Evolutionary conservation across 2,888 invertebrate species (phyloP), one percentile per base, ranked within the genome.

Genomic region (Pterostichus madidus): DNA sequence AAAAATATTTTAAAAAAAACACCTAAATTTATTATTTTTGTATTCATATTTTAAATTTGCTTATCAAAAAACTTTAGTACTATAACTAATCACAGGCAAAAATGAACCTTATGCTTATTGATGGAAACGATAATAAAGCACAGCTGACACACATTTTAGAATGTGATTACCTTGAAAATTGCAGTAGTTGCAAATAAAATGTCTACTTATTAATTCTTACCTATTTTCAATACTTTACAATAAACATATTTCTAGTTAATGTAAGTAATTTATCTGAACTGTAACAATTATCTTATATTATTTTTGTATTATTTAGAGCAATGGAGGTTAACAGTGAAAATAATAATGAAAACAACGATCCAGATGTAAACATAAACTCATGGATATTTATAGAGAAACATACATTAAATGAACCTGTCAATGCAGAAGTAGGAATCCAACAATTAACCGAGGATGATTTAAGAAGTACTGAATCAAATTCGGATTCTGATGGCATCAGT

Each of bases 401-500:
- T 39, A 31, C 71, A 5, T 24, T 56, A 31, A 44, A 81, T 59
- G 31, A 59, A 75, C 46, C 32, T 68, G 7, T 13, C 11, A 10
- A 52, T 17, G 39, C 39, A 7, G 39, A 39, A 17, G 46, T 5
- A 7, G 68, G 44, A 13, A 10, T 71, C 32, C 52, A 68, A 64
- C 39, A 71, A 53, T 52, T 80, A 52, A 53, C 49, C 7, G 53
- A 68, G 17, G 53, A 39, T 31, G 53, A 68, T 39, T 15, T 80
- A 24, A 35, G 39, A 7, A 39, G 35, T 10, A 24, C 8, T 44
- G 64, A 79, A 5, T 52, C 68, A 32, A 80, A 35, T 71, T 80
- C 73, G 3, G 80, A 80, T 56, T 80, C 80, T 2, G 80, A 80
- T 46, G 68, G 80, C 8, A 81, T 75, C 17, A 81, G 81, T 61